Base-by-base conservation (phyloP, 2,113 vertebrate genomes). In the Salvelinus alpinus region DNA sequence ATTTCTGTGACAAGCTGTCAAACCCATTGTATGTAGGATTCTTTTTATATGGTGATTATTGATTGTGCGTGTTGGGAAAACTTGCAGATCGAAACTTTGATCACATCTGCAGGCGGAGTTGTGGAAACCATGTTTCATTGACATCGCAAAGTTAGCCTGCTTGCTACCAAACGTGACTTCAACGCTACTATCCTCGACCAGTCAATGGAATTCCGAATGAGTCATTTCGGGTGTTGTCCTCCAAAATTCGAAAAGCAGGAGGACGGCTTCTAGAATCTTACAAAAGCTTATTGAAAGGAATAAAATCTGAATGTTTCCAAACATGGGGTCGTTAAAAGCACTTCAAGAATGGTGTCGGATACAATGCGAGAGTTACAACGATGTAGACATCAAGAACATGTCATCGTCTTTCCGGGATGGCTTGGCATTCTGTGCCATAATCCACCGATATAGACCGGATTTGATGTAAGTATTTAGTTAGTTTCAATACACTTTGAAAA, bases 361-460 rank as follows among this genome's bases (percentile, higher is more conserved):
- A 57, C 97, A 97, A 83, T 97, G 95, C 85, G 93, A 94, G 73
- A 87, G 92, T 29, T 97, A 99, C 93, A 86, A 78, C 71, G 93
- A 94, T 80, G 97, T 99, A 89, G 94, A 94, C 24, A 90, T 99
- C 72, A 95, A 83, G 79, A 96, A 99, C 92, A 96, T 99, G 94
- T 95, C 96, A 72, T 59, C 94, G 80, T 97, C 96, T 73, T 99
- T 99, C 93, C 94, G 96, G 86, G 95, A 98, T 84, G 97, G 97
- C 16, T 87, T 98, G 93, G 96, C 96, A 20, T 98, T 98, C 84
- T 98, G 97, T 92, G 96, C 97, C 80, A 95, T 99, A 77, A 97
- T 99, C 31, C 97, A 99, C 90, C 94, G 92, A 48, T 93, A 96
- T 93, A 95, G 96, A 87, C 96, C 97, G 12, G 96, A 98, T 77